A percentile compares a stretch with the other conserved stretches of the same genome.
Conservation (phyloP, 1,140 invertebrate species). For the Cryptotermes secundus region DNA sequence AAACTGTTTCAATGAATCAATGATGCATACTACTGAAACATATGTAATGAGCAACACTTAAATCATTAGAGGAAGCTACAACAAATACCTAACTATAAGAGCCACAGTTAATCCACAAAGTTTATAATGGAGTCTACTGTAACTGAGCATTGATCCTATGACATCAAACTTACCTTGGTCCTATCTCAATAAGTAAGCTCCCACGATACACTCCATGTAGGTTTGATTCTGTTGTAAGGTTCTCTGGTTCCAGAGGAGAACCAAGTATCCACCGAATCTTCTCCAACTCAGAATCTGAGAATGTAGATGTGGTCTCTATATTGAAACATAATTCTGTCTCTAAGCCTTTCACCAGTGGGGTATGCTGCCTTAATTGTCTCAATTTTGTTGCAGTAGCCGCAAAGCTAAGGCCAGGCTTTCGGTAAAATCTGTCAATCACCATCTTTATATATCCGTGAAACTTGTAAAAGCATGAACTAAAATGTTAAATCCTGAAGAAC, state of each 20-base stretch:
- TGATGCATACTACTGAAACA: too few relatives aligned
- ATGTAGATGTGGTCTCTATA: constrained; percentile 59
- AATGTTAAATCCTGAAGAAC: too few relatives aligned
- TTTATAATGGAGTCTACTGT: too few relatives aligned
- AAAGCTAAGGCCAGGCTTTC: constrained; percentile 42
- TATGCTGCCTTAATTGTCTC: constrained; percentile 39
- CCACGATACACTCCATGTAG: constrained; percentile 47
- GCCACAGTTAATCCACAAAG: too few relatives aligned
- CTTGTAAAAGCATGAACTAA: not conserved
- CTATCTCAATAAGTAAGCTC: constrained; percentile 70
- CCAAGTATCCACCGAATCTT: constrained; percentile 71
- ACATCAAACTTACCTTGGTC: constrained; percentile 61
- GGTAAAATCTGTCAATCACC: constrained; percentile 40
- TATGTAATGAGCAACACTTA: too few relatives aligned
- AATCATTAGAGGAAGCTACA: too few relatives aligned
- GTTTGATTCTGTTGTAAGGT: constrained; percentile 50
- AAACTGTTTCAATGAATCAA: too few relatives aligned
- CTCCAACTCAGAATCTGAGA: constrained; percentile 56
- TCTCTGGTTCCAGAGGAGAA: constrained; percentile 59
- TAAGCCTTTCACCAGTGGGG: constrained; percentile 49
- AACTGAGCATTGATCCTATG: too few relatives aligned
- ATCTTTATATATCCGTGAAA: not conserved
- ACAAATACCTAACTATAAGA: too few relatives aligned
- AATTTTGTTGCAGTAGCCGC: constrained; percentile 40
- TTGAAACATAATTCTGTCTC: constrained; percentile 80